Conservation (phyloP, 2,888 invertebrate species). For the Cryptocephalus moraei region DNA sequence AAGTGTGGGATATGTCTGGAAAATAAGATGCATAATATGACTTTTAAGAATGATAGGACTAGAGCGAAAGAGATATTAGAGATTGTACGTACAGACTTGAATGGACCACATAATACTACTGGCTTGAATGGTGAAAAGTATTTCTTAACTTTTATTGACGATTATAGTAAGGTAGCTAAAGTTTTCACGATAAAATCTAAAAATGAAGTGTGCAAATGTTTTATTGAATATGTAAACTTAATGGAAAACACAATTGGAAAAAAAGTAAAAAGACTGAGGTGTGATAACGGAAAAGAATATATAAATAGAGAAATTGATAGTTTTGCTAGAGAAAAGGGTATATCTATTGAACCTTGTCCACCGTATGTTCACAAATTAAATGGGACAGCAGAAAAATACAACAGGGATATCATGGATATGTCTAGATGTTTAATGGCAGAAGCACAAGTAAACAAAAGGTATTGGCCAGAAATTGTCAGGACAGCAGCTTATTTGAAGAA, state of each 20-base stretch:
- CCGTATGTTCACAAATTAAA: conserved; percentile 16
- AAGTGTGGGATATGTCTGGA: too few species aligned
- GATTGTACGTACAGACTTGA: too few species aligned
- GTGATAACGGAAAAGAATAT: conserved; percentile 1
- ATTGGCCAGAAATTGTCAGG: conserved; percentile 8
- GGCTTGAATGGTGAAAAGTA: too few species aligned
- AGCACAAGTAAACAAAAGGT: conserved; percentile 8
- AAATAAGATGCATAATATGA: background rate
- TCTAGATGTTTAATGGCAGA: conserved; percentile 13
- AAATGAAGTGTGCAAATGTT: too few species aligned
- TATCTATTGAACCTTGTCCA: conserved; percentile 10
- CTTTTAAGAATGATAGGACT: too few species aligned
- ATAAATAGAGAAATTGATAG: conserved; percentile 9
- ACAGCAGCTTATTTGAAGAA: conserved; percentile 3
- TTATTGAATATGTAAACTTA: too few species aligned
- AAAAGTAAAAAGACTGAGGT: background rate
- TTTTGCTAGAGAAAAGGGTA: conserved; percentile 11
- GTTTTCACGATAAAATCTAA: too few species aligned
- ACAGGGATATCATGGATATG: conserved; percentile 13
- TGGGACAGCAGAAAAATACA: conserved; percentile 15
- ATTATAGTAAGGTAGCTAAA: too few species aligned
- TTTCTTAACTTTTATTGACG: too few species aligned
- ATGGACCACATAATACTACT: too few species aligned
- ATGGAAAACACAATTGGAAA: background rate
- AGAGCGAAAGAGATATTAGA: too few species aligned